These are phyloP conservation scores for Xerus inauris DNA, from an alignment of 2,113 vertebrate species.

Conservation along the genomic window DNA sequence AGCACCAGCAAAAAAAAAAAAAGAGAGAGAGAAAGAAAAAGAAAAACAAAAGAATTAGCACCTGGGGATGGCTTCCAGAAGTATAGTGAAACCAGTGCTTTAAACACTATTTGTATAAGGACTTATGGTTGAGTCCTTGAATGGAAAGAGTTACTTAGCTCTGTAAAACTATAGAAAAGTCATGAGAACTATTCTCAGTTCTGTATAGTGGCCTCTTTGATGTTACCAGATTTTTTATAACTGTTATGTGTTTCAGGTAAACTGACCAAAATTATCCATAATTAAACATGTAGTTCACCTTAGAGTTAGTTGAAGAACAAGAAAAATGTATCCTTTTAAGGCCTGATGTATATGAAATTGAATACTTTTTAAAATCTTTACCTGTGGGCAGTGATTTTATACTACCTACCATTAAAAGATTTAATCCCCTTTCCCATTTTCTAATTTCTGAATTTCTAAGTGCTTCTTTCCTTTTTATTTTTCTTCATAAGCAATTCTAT, in stretches of 20 bases:
- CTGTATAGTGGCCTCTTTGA: neutral
- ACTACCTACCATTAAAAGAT: neutral
- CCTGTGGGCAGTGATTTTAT: neutral
- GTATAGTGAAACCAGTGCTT: constrained; percentile 3
- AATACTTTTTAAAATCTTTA: constrained; percentile 31
- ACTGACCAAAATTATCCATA: constrained; percentile 18
- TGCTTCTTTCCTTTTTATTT: constrained; percentile 22
- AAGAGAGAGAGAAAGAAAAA: no score
- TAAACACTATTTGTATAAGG: constrained; percentile 34
- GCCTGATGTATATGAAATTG: neutral
- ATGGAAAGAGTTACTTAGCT: neutral
- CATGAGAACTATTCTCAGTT: neutral
- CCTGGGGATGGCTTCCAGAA: neutral
- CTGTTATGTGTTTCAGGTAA: constrained; percentile 24
- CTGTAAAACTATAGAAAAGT: constrained; percentile 6
- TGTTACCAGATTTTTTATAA: constrained; percentile 22
- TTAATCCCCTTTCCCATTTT: constrained; percentile 30
- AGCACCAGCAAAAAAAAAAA: no score
- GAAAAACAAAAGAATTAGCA: neutral
- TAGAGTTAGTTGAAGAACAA: constrained; percentile 57
- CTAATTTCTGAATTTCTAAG: constrained; percentile 40
- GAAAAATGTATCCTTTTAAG: constrained; percentile 26
- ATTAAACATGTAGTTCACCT: constrained; percentile 42
- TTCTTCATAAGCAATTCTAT: constrained; percentile 9
- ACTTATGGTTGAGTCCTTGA: neutral